Base-by-base conservation (phyloP, 2,888 invertebrate genomes). In the Danaus chrysippus region DNA sequence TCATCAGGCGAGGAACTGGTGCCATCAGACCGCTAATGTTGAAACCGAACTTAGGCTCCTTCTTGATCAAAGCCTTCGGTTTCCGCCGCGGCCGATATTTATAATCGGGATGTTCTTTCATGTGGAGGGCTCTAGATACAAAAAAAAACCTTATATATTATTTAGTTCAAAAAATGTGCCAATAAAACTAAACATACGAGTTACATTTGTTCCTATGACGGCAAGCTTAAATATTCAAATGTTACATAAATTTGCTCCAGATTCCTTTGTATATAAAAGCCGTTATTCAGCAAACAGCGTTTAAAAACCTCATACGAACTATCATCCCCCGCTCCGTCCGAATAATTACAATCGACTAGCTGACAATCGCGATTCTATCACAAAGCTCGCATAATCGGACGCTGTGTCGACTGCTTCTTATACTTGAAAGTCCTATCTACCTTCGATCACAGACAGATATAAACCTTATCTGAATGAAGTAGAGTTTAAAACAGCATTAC, bases 91-190 rank as follows among this genome's bases (percentile, higher is more conserved):
- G 97, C 54, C 97, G 93, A 90, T 97, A 97, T 87, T 97, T 97
- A 92, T 97, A 97, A 88, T 97, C 97, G 8, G 97, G 97, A 76
- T 97, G 97, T 80, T 97, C 97, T 87, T 96, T 97, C 97, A 97
- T 97, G 92, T 97, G 97, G 11, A 97, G 92, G 44, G 97, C 96
- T 83, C 97, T 97, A 93, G 34, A 91, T 91, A 63, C 72, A 74
- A 76, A 62, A 74, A 76, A 62, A 42, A 42, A 3, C 41, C 42
- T 17, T 10, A 13, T n/a, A 17, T 17, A 17, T 15, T 17, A 10
- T 49, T 49, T 1, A 49, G 11, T 11, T 49, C 15, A 17, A 11
- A 49, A 1, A 17, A 9, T 34, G 23, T 3, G 3, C 8, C 6
- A 34, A 34, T 34, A 34, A 34, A 34, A 34, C 1, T 6, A 5